phyloP scores from a whole-genome alignment of 2,113 vertebrate species.

The Chaetodon auriga region DNA sequence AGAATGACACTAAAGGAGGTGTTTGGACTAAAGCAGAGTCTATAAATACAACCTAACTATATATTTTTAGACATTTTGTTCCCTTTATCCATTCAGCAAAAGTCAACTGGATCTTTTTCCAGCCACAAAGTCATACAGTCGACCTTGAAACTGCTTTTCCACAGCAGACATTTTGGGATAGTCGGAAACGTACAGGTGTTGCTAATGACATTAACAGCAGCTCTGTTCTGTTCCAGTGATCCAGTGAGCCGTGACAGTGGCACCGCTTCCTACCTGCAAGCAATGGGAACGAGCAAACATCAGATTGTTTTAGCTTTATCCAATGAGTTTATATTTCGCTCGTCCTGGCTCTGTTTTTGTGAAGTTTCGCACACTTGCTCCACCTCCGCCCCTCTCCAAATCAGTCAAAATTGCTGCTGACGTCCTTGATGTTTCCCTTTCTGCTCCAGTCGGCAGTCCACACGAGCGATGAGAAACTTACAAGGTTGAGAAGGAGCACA shows the following conservation, averaged over 20 bases:
- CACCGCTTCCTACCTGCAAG: too few species aligned
- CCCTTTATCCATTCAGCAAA: background rate
- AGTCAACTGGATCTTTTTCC: background rate
- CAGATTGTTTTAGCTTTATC: too few species aligned
- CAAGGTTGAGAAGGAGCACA: too few species aligned
- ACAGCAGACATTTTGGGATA: background rate
- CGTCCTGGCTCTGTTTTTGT: too few species aligned
- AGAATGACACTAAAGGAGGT: background rate
- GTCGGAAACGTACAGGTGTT: background rate
- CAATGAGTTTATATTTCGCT: too few species aligned
- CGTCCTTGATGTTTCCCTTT: too few species aligned
- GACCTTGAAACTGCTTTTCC: background rate
- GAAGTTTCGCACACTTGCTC: too few species aligned
- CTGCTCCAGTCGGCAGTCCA: too few species aligned
- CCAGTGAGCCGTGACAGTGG: background rate
- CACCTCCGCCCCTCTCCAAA: too few species aligned
- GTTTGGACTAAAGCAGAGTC: background rate
- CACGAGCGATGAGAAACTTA: too few species aligned
- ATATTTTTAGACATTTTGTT: background rate
- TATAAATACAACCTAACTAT: slow-evolving; percentile 2
- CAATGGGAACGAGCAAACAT: background rate
- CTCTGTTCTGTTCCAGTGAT: background rate
- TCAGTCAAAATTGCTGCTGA: too few species aligned
- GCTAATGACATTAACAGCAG: background rate
- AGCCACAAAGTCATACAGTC: background rate